These are phyloP conservation scores for Pammene aurita DNA, from an alignment of 2,888 invertebrate genomes.

Conservation along the genomic window DNA sequence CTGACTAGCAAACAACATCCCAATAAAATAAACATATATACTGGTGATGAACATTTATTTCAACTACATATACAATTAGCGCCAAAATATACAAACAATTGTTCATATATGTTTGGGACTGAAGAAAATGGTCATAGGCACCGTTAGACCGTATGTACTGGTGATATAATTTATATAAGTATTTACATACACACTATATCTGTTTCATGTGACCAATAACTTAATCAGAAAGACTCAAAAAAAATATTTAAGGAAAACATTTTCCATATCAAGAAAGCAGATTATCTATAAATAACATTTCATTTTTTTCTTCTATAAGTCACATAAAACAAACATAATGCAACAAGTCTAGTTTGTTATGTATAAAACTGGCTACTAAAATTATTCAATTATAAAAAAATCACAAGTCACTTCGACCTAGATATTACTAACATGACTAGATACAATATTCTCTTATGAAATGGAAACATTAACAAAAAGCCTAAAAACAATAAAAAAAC, in stretches of 20 bases:
- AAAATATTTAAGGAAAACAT: not conserved
- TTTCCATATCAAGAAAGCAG: not conserved
- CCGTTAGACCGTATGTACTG: constrained; percentile 44
- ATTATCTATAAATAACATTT: constrained; percentile 10
- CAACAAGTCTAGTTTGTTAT: constrained; percentile 45
- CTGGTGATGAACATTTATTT: constrained; percentile 28
- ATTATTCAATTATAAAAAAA: constrained; percentile 65
- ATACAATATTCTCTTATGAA: constrained; percentile 64
- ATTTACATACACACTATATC: constrained; percentile 33
- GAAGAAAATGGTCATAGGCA: constrained; percentile 33
- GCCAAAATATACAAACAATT: constrained; percentile 24
- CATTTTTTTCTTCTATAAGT: constrained; percentile 7
- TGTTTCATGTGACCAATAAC: constrained; percentile 24
- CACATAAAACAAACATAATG: constrained; percentile 45
- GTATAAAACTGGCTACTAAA: constrained; percentile 61
- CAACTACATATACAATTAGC: constrained; percentile 26
- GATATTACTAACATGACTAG: constrained; percentile 44
- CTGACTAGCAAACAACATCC: constrained; percentile 15
- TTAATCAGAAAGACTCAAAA: not conserved
- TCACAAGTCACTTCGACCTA: constrained; percentile 43
- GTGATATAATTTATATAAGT: constrained; percentile 38
- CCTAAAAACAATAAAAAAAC: constrained; percentile 62
- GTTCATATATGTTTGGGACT: constrained; percentile 16
- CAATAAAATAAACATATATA: constrained; percentile 15
- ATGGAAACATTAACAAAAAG: constrained; percentile 60